Percentiles rank a stretch among this genome's conserved stretches.
Conservation (phyloP, 2,888 invertebrate species). For the Himalopsyche anomala region DNA sequence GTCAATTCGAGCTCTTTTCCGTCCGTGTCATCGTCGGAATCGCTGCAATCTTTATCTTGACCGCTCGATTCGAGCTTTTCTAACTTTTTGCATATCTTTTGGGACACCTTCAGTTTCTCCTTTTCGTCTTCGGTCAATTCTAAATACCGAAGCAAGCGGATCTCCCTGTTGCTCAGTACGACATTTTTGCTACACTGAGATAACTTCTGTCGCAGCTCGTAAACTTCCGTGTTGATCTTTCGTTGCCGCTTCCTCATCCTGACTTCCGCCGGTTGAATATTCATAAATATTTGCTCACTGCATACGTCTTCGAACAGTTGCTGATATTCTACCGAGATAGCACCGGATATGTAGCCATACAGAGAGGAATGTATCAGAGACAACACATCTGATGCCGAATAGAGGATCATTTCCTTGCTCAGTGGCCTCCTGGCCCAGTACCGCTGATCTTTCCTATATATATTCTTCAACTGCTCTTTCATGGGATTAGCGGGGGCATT, state of each 20-base stretch:
- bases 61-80: conserved; percentile 91
- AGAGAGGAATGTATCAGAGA: conserved; percentile 91
- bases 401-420: conserved; percentile 93
- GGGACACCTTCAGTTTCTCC: conserved; percentile 91
- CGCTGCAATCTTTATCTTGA: conserved; percentile 85
- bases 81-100: conserved; percentile 94
- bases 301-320: conserved; percentile 88
- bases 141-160: conserved; percentile 90
- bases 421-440: conserved; percentile 94
- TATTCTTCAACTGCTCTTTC: conserved; percentile 92
- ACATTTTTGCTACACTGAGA: conserved; percentile 89
- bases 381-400: conserved; percentile 92
- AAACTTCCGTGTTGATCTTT: conserved; percentile 93
- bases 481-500: conserved; percentile 92
- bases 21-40: conserved; percentile 84
- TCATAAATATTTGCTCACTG: conserved; percentile 91
- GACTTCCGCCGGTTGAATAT: conserved; percentile 90
- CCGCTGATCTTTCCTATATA: conserved; percentile 89
- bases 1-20: conserved; percentile 87
- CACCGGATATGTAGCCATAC: conserved; percentile 81
- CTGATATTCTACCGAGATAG: conserved; percentile 84
- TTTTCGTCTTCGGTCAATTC: conserved; percentile 95
- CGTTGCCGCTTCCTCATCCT: conserved; percentile 92
- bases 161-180: conserved; percentile 94
- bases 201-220: conserved; percentile 89